phyloP scores from a whole-genome alignment of 2,113 vertebrate species.

The Junco hyemalis region DNA sequence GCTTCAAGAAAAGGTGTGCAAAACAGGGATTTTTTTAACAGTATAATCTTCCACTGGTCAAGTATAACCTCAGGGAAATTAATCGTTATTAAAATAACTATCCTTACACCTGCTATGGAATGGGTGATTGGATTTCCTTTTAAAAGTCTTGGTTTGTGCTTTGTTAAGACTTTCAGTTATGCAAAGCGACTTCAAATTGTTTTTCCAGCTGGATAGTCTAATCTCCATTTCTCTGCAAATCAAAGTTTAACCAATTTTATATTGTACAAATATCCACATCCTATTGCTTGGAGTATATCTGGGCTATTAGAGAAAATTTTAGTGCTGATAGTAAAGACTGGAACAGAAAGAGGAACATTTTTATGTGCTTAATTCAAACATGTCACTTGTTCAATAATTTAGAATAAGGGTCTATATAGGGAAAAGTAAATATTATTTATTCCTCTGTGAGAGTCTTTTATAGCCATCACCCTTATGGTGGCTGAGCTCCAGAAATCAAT shows the following conservation, averaged over 20 bases:
- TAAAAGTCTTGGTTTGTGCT: background rate
- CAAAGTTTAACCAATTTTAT: background rate
- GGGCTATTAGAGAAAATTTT: background rate
- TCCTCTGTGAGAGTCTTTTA: background rate
- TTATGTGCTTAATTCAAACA: conserved; percentile 41
- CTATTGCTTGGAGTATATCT: background rate
- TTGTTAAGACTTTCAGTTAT: background rate
- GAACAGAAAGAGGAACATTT: conserved; percentile 2
- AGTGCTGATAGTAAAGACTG: conserved; percentile 23
- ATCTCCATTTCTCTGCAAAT: background rate
- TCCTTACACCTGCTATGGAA: background rate
- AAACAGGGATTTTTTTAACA: background rate
- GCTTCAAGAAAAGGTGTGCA: background rate
- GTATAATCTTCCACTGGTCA: background rate
- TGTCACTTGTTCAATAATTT: conserved; percentile 34
- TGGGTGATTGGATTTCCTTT: background rate
- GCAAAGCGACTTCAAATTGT: background rate
- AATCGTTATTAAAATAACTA: background rate
- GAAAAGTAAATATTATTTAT: conserved; percentile 53
- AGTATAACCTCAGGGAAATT: background rate
- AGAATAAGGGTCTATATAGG: background rate
- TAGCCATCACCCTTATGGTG: conserved; percentile 15
- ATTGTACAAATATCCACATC: background rate
- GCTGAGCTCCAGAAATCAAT: conserved; percentile 46
- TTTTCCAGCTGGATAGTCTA: background rate